Percentiles rank a stretch among this genome's conserved stretches.
These are phyloP conservation scores for Hippocampus guttulatus DNA, from an alignment of 2,113 vertebrate genomes.

Conservation along the genomic window DNA sequence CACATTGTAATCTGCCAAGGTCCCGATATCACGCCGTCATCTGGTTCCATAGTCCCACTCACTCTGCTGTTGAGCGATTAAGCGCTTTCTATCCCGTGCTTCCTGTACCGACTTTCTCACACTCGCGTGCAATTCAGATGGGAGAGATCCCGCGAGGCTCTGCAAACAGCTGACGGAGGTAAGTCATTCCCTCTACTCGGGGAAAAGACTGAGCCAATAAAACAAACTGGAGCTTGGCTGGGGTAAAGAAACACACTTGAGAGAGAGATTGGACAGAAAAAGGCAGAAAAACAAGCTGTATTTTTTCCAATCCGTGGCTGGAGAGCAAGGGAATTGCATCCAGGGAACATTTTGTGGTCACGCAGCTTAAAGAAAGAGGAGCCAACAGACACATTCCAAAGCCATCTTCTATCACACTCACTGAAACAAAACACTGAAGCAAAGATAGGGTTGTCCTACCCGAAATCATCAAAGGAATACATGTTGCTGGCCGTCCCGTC, in stretches of 20 bases:
- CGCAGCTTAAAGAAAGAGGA: slow-evolving; percentile 9
- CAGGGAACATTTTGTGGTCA: slow-evolving; percentile 6
- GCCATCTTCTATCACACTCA: slow-evolving; percentile 7
- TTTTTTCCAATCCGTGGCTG: neutral
- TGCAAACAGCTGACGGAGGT: slow-evolving; percentile 49
- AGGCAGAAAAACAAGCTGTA: slow-evolving; percentile 36
- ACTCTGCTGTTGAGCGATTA: slow-evolving; percentile 46
- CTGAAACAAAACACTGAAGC: slow-evolving; percentile 1
- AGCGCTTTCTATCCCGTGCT: slow-evolving; percentile 31
- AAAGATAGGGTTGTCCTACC: slow-evolving; percentile 45
- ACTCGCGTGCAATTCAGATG: slow-evolving; percentile 39
- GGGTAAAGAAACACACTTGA: slow-evolving; percentile 43
- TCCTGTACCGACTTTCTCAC: slow-evolving; percentile 34
- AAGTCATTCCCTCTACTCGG: slow-evolving; percentile 33
- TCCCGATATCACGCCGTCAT: slow-evolving; percentile 38
- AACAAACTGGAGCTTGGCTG: slow-evolving; percentile 49
- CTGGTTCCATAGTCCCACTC: slow-evolving; percentile 49
- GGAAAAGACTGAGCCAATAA: slow-evolving; percentile 47
- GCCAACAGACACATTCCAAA: slow-evolving; percentile 20
- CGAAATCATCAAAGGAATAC: slow-evolving; percentile 69
- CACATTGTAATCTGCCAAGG: slow-evolving; percentile 47
- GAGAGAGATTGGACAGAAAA: slow-evolving; percentile 35
- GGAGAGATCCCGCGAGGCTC: slow-evolving; percentile 27
- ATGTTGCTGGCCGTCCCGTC: slow-evolving; percentile 42
- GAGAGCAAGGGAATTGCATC: neutral